Conservation (phyloP, 2,797 vertebrate genomes). For the Neomorphus geoffroyi region DNA sequence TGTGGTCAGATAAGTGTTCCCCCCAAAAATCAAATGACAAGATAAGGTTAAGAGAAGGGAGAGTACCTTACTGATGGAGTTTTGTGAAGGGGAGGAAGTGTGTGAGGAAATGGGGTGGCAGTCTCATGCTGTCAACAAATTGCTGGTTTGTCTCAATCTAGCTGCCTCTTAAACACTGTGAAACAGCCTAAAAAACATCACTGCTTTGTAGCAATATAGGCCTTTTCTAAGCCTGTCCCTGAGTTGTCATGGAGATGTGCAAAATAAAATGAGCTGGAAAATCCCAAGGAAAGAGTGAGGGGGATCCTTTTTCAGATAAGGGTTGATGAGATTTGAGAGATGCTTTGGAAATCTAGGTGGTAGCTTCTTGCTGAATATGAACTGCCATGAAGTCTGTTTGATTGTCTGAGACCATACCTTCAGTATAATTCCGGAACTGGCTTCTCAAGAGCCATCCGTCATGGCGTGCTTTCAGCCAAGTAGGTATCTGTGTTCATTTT, state of each 20-base stretch:
- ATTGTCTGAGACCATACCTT: neutral
- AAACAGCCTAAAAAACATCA: neutral
- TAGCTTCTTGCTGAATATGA: neutral
- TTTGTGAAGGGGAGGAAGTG: neutral
- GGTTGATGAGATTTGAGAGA: neutral
- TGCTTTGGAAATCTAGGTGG: neutral
- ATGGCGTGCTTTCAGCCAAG: neutral
- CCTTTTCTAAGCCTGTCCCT: neutral
- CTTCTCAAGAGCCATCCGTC: neutral
- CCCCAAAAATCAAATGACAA: neutral
- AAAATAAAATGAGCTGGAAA: conserved; percentile 31
- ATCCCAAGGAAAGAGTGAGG: neutral
- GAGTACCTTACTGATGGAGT: neutral
- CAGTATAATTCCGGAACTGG: neutral
- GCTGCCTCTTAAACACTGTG: neutral
- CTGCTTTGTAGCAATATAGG: neutral
- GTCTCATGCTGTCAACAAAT: fast-evolving
- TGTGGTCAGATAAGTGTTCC: neutral
- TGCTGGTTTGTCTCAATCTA: neutral
- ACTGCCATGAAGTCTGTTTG: neutral
- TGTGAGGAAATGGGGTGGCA: neutral
- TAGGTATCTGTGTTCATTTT: neutral
- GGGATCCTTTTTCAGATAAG: neutral
- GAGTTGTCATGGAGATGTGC: conserved; percentile 60
- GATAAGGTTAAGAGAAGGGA: neutral